A percentile compares a stretch with the other conserved stretches of the same genome.
Conservation (phyloP, 2,797 vertebrate species). For the Delichon dasypus region DNA sequence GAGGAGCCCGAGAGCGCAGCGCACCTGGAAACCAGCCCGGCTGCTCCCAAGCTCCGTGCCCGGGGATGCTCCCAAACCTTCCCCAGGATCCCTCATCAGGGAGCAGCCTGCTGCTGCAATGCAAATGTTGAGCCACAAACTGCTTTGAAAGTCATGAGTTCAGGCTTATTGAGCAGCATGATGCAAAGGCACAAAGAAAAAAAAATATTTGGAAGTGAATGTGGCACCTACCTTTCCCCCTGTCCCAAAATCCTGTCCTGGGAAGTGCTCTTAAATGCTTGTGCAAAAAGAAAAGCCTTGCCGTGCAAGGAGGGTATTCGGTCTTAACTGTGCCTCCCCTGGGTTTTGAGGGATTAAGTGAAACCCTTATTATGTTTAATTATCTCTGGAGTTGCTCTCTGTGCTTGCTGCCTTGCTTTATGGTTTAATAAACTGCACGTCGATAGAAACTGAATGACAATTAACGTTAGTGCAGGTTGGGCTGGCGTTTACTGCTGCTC, state of each 20-base stretch:
- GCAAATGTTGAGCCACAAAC: not conserved
- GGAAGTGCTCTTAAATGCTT: not conserved
- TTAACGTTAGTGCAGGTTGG: constrained; percentile 43
- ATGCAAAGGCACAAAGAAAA: not conserved
- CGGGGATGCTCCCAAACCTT: not conserved
- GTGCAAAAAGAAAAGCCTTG: not conserved
- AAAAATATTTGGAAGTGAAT: not conserved
- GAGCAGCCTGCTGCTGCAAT: not conserved
- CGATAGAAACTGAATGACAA: constrained; percentile 63
- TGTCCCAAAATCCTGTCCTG: not conserved
- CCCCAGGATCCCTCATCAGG: not conserved
- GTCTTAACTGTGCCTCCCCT: constrained; percentile 62
- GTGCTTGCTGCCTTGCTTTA: constrained; percentile 67
- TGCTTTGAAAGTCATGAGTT: not conserved
- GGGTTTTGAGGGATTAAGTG: constrained; percentile 69
- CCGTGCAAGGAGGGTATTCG: constrained; percentile 45
- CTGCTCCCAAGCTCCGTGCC: not conserved
- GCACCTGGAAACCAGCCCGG: not conserved
- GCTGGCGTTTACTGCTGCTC: constrained; percentile 23
- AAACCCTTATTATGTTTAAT: constrained; percentile 73
- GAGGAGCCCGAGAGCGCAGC: not conserved
- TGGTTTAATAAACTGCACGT: constrained; percentile 71
- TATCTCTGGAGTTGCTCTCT: constrained; percentile 64
- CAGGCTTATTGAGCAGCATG: not conserved
- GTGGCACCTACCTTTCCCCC: constrained; percentile 12